Evolutionary conservation across 2,797 vertebrate genomes (phyloP).

Genomic region (Muraenolepis orangiensis): DNA sequence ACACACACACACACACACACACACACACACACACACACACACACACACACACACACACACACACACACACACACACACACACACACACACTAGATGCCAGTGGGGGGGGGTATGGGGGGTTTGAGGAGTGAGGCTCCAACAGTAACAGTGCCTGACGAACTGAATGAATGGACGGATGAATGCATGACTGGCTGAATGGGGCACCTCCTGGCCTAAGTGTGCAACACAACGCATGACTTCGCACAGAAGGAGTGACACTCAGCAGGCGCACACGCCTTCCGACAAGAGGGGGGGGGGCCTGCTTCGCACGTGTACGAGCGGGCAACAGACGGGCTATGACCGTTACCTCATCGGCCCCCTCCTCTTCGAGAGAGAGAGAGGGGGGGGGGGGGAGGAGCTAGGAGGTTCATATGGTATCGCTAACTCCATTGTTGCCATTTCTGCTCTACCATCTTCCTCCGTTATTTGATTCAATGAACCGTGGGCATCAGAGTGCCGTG

Average conservation of each 20-base stretch:
- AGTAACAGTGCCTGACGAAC: not conserved
- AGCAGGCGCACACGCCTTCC: not conserved
- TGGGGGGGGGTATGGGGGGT: conserved; percentile 1
- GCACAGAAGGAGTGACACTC: not conserved
- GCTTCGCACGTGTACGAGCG: not conserved
- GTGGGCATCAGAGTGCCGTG: no score
- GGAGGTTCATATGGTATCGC: not conserved
- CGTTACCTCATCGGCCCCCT: not conserved
- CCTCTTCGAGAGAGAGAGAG: not conserved
- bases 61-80: conserved; percentile 4
- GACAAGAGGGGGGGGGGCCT: no score
- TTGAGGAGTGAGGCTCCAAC: not conserved
- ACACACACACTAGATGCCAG: conserved; percentile 18
- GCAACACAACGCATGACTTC: conserved; percentile 2
- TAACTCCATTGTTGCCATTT: not conserved
- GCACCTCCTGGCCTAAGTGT: not conserved
- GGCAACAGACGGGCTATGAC: not conserved
- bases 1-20: conserved; percentile 2
- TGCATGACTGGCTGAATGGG: not conserved
- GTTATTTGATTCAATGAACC: not conserved
- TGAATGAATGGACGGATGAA: not conserved
- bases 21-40: not conserved
- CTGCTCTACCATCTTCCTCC: not conserved
- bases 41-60: conserved; percentile 6
- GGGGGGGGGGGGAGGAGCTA: not conserved